phyloP scores from a whole-genome alignment of 2,888 invertebrate species.

The Amphipyra berbera region DNA sequence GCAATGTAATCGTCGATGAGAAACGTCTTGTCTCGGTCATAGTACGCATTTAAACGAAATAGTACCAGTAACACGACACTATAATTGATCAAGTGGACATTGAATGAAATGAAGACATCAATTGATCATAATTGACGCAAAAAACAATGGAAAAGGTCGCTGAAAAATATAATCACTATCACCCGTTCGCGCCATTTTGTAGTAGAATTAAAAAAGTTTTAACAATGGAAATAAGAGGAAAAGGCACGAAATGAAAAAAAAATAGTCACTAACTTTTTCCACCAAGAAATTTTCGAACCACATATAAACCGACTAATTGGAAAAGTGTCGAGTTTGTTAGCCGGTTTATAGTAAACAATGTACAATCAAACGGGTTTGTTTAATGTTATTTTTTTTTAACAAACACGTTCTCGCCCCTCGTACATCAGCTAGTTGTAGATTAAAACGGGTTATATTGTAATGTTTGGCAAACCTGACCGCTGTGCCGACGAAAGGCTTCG shows the following conservation, averaged over 20 bases:
- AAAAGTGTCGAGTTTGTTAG: slow-evolving; percentile 61
- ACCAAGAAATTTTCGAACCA: slow-evolving; percentile 60
- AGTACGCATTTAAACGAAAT: slow-evolving; percentile 52
- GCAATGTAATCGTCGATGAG: slow-evolving; percentile 16
- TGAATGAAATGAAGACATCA: slow-evolving; percentile 74
- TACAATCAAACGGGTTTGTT: slow-evolving; percentile 72
- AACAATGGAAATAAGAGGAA: slow-evolving; percentile 19
- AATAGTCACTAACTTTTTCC: slow-evolving; percentile 45
- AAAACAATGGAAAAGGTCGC: slow-evolving; percentile 72
- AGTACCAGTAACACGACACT: slow-evolving; percentile 59
- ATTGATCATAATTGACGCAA: slow-evolving; percentile 79
- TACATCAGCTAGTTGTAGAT: slow-evolving; percentile 66
- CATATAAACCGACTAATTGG: slow-evolving; percentile 71
- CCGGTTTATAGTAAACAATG: slow-evolving; percentile 73
- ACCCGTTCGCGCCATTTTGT: slow-evolving; percentile 53
- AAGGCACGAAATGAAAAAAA: slow-evolving; percentile 36
- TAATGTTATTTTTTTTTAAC: slow-evolving; percentile 78
- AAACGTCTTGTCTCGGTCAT: slow-evolving; percentile 6
- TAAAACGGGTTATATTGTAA: slow-evolving; percentile 76
- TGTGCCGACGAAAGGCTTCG: slow-evolving; percentile 64
- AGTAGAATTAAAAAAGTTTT: slow-evolving; percentile 53
- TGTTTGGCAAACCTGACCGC: slow-evolving; percentile 77
- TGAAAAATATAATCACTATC: slow-evolving; percentile 55
- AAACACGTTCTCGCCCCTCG: slow-evolving; percentile 77
- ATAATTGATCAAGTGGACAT: slow-evolving; percentile 73